These are phyloP conservation scores for Echinometra lucunter DNA, from an alignment of 53 echinoderm and acorn worm species.

Conservation along the genomic window DNA sequence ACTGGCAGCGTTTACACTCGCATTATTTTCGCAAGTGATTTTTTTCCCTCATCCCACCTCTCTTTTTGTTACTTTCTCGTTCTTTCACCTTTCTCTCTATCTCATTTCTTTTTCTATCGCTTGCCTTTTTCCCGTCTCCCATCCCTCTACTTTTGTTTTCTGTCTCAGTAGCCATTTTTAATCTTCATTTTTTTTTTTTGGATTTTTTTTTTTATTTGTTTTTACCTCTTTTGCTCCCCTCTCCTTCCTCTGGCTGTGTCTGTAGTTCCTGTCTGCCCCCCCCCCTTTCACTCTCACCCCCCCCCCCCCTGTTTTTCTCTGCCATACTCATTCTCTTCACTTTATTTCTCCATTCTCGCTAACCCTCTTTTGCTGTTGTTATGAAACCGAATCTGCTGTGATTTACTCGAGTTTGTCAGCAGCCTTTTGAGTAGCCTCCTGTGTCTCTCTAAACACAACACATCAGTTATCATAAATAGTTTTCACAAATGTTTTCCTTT, in stretches of 20 bases:
- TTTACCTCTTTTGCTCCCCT: neutral
- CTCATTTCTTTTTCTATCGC: neutral
- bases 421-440: neutral
- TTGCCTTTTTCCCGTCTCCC: too few relatives aligned
- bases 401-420: neutral
- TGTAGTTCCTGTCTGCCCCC: neutral
- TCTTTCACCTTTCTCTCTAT: neutral
- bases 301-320: neutral
- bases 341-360: neutral
- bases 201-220: neutral
- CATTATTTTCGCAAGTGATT: neutral
- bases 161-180: neutral
- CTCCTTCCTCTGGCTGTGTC: neutral
- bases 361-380: slow-evolving; percentile 2
- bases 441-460: neutral
- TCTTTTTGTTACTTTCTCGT: neutral
- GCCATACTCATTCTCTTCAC: neutral
- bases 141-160: neutral
- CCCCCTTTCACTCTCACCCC: neutral
- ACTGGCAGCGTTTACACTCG: neutral
- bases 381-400: neutral
- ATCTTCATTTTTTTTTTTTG: too few relatives aligned
- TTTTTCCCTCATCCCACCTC: neutral
- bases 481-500: slow-evolving; percentile 22
- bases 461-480: neutral